Evolutionary conservation across 2,888 invertebrate species (phyloP), one percentile per base, ranked within the genome.

Genomic region (Diabrotica balteata): DNA sequence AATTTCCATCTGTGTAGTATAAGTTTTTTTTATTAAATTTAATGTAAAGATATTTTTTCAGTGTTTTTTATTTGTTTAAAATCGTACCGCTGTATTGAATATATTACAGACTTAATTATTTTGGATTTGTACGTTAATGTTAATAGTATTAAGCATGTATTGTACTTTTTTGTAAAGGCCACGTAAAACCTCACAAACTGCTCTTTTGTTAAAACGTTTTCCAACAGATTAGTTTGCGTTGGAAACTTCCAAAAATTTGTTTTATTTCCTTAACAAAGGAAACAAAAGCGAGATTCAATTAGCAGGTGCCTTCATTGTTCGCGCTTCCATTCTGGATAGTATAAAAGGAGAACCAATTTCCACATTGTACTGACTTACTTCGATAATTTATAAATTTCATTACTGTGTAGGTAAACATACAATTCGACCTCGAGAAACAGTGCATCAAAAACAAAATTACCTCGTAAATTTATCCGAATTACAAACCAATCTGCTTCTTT

Each of bases 401-500:
- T 68, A 68, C 57, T 22, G 32, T 32, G 32, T 32, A 11, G 45
- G 55, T 66, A 69, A 69, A 69, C 62, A 69, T 54, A 69, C 65
- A 65, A 65, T 62, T 63, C 65, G 59, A 69, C 66, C 65, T 62
- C 54, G 45, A 50, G 64, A 53, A 54, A 54, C 44, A 60, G 52
- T 64, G 64, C 69, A 69, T 69, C 66, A 69, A 67, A 67, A 69
- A 65, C 65, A 57, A 66, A 68, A 71, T 64, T 59, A 69, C 55
- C 62, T 59, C 64, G 52, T 64, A 59, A 66, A 65, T 69, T 67
- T 62, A 60, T 68, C 62, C 66, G 62, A 69, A 69, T 69, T 65
- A 69, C 69, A 63, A 69, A 67, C 69, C 69, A 69, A 69, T 71
- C 67, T 63, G 59, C 57, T 45, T 59, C 63, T 69, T 69, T 69